phyloP scores from a whole-genome alignment of 2,888 invertebrate species.

The Maniola hyperantus region DNA sequence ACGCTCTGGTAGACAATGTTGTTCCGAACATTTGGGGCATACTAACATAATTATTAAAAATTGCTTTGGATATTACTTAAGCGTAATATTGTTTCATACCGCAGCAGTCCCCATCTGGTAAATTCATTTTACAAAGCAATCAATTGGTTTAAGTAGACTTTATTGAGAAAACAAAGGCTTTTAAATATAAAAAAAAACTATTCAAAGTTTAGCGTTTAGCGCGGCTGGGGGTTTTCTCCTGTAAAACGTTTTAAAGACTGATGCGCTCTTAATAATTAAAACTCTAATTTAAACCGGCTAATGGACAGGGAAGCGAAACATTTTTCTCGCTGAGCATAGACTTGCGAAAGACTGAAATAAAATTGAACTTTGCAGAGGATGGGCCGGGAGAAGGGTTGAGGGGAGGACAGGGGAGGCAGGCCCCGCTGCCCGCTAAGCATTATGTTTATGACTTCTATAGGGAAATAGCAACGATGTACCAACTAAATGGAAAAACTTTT shows the following conservation, averaged over 20 bases:
- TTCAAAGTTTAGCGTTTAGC: conserved; percentile 19
- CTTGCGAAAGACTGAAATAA: conserved; percentile 55
- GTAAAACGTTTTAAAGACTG: conserved; percentile 47
- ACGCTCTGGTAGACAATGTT: conserved; percentile 64
- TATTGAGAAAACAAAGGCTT: background rate
- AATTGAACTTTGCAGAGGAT: conserved; percentile 56
- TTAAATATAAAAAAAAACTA: background rate
- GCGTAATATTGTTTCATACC: conserved; percentile 58
- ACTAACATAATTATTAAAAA: conserved; percentile 79
- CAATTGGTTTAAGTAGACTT: conserved; percentile 25
- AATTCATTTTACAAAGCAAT: conserved; percentile 31
- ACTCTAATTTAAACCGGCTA: conserved; percentile 62
- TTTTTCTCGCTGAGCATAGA: conserved; percentile 54
- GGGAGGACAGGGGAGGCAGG: conserved; percentile 36
- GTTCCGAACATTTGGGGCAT: conserved; percentile 54
- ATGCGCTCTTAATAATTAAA: conserved; percentile 60
- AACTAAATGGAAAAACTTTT: conserved; percentile 78
- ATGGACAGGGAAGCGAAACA: conserved; percentile 63
- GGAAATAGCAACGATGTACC: conserved; percentile 74
- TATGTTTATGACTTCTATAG: conserved; percentile 80
- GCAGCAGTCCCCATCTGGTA: conserved; percentile 46
- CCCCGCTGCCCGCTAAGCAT: conserved; percentile 55
- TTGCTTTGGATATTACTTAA: conserved; percentile 68
- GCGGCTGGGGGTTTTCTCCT: conserved; percentile 21
- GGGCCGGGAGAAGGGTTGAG: conserved; percentile 36